Percentiles rank a stretch among this genome's conserved stretches.
Evolutionary conservation across 2,797 vertebrate species (phyloP).

Genomic region (Dryobates pubescens): DNA sequence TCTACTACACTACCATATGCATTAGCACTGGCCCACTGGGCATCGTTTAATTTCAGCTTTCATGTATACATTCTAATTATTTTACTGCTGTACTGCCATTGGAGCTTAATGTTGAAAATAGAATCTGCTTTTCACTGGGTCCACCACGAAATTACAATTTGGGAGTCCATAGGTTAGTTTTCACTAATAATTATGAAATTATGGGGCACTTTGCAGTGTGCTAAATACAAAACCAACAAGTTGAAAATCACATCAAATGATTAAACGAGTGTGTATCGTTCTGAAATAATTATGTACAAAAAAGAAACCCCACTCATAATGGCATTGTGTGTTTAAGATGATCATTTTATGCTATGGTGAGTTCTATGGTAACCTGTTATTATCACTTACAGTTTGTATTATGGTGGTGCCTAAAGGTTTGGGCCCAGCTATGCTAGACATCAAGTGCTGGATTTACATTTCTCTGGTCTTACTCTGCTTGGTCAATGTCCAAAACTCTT

Average conservation of each 20-base stretch:
- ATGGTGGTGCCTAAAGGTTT: background rate
- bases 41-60: conserved; percentile 25
- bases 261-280: background rate
- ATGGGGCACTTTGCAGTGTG: background rate
- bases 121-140: background rate
- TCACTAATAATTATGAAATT: conserved; percentile 11
- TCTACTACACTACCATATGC: conserved; percentile 33
- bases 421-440: background rate
- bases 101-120: conserved; percentile 15
- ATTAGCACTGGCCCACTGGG: conserved; percentile 36
- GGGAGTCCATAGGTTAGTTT: background rate
- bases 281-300: background rate
- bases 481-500: background rate
- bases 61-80: conserved; percentile 41
- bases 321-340: background rate
- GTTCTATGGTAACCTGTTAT: background rate
- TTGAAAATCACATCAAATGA: background rate
- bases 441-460: background rate
- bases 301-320: background rate
- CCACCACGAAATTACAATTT: conserved; percentile 8
- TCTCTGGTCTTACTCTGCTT: background rate
- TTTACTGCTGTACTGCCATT: background rate
- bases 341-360: background rate
- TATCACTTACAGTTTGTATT: background rate
- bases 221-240: background rate